Evolutionary conservation across 2,113 vertebrate species (phyloP).

Genomic region (Buteo buteo): DNA sequence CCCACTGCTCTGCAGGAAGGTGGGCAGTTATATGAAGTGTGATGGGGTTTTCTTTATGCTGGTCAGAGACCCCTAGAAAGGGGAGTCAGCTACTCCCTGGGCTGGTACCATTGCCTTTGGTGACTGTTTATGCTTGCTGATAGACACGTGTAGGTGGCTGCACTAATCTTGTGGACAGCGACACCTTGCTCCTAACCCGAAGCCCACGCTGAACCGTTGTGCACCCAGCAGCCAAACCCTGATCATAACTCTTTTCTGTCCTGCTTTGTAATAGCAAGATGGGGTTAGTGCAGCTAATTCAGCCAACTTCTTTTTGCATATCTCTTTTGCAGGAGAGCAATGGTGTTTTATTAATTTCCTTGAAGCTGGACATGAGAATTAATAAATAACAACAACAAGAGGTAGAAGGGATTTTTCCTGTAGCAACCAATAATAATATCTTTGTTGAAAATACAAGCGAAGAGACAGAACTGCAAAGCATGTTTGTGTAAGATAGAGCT

Average conservation of each 20-base stretch:
- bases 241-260: neutral
- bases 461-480: neutral
- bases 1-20: neutral
- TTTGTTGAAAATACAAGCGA: neutral
- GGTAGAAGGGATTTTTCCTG: neutral
- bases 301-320: neutral
- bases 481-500: neutral
- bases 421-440: neutral
- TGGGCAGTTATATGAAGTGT: neutral
- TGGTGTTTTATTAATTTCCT: neutral
- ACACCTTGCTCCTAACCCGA: neutral
- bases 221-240: neutral
- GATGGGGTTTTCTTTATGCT: neutral
- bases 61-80: neutral
- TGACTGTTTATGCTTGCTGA: neutral
- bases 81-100: neutral
- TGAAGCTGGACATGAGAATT: neutral
- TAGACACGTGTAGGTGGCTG: fast-evolving
- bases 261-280: neutral
- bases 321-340: neutral
- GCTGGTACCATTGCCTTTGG: neutral
- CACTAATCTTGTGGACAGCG: neutral
- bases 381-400: neutral
- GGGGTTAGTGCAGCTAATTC: neutral
- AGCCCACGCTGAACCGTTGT: neutral